Percentiles rank a stretch among this genome's conserved stretches.
Evolutionary conservation across 2,113 vertebrate species (phyloP).

Genomic region (Rhinopomastus cyanomelas): DNA sequence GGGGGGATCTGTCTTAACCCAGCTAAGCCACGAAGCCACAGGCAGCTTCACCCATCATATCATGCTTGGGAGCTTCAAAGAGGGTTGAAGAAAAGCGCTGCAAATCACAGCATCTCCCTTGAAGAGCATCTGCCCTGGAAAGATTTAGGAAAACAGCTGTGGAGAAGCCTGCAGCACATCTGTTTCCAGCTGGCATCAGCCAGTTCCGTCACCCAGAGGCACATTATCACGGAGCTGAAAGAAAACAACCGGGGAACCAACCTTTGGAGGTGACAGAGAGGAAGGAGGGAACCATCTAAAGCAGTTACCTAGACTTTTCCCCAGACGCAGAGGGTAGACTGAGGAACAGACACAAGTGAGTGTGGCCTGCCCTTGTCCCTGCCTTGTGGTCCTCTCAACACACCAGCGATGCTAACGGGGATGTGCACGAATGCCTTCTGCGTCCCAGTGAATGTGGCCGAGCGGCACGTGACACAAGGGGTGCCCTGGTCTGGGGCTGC

Average conservation of each 20-base stretch:
- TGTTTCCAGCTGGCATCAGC: constrained; percentile 54
- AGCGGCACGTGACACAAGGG: not conserved
- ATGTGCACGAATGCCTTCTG: not conserved
- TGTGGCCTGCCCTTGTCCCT: not conserved
- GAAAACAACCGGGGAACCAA: constrained; percentile 46
- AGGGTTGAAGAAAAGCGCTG: constrained; percentile 7
- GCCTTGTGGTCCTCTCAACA: not conserved
- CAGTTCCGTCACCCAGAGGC: not conserved
- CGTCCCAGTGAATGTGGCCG: not conserved
- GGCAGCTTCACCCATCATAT: not conserved
- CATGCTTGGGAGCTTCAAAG: not conserved
- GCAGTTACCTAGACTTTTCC: not conserved
- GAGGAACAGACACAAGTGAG: not conserved
- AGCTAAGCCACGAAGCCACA: not conserved
- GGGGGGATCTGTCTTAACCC: not conserved
- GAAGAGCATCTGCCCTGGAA: constrained; percentile 34
- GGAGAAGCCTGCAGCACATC: constrained; percentile 15
- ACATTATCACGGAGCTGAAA: constrained; percentile 21
- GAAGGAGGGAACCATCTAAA: not conserved
- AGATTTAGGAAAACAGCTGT: constrained; percentile 36
- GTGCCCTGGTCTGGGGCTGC: not conserved
- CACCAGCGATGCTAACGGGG: not conserved
- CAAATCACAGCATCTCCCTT: not conserved
- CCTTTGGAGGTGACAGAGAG: not conserved
- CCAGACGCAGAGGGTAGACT: not conserved